Percentiles rank a stretch among this genome's conserved stretches.
These are phyloP conservation scores for Chymomyza fuscimana DNA, from an alignment of 2,888 invertebrate genomes.

Conservation along the genomic window DNA sequence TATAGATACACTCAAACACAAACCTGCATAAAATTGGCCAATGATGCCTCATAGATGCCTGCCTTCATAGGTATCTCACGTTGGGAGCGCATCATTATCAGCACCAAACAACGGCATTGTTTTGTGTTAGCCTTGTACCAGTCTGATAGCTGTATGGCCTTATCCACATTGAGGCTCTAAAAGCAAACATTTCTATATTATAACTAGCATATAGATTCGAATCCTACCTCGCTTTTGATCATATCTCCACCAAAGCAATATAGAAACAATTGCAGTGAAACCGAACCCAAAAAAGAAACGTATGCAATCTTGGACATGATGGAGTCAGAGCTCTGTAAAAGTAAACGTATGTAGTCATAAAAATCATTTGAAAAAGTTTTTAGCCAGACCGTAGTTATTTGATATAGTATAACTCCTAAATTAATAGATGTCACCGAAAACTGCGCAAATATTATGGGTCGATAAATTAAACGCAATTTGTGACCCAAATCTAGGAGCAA, in stretches of 20 bases:
- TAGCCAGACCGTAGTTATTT: constrained; percentile 67
- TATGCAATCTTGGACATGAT: constrained; percentile 64
- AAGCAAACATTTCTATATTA: background rate
- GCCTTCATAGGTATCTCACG: constrained; percentile 67
- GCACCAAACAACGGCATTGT: constrained; percentile 60
- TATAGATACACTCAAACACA: background rate
- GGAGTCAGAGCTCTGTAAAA: constrained; percentile 62
- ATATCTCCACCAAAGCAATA: constrained; percentile 78
- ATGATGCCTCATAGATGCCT: constrained; percentile 76
- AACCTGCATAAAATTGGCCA: constrained; percentile 75
- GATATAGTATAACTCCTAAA: constrained; percentile 77
- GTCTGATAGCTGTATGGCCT: constrained; percentile 67
- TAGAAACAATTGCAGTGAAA: constrained; percentile 75
- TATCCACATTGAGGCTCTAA: constrained; percentile 72
- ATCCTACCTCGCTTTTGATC: constrained; percentile 69
- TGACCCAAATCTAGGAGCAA: constrained; percentile 59
- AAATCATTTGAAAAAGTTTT: too few relatives aligned
- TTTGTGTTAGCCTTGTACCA: constrained; percentile 71
- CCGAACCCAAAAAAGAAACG: constrained; percentile 67
- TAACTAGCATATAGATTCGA: background rate
- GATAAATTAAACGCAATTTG: constrained; percentile 62
- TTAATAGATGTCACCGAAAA: constrained; percentile 77
- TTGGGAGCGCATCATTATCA: constrained; percentile 73
- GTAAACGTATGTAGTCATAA: too few relatives aligned
- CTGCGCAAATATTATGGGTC: constrained; percentile 75